phyloP scores from a whole-genome alignment of 2,888 invertebrate species.

The Drosophila stalkeri region DNA sequence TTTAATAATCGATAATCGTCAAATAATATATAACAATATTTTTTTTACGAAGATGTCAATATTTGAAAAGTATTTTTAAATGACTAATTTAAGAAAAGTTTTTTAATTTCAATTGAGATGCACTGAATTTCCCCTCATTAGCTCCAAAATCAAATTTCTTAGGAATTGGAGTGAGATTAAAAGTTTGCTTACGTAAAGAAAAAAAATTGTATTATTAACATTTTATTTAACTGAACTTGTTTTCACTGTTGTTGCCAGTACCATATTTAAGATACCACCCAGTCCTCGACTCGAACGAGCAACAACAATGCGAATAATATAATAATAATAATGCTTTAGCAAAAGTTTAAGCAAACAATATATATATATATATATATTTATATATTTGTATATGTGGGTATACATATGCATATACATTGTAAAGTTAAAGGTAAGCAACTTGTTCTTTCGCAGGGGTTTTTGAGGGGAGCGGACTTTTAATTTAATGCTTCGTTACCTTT shows the following conservation, averaged over 20 bases:
- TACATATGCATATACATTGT: not conserved
- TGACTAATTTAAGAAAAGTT: no score
- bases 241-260: constrained; percentile 26
- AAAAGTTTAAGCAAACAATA: constrained; percentile 55
- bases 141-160: not conserved
- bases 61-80: no score
- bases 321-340: constrained; percentile 64
- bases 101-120: not conserved
- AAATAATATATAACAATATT: no score
- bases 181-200: constrained; percentile 31
- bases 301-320: constrained; percentile 48
- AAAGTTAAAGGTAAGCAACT: constrained; percentile 33
- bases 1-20: not conserved
- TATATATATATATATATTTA: constrained; percentile 2
- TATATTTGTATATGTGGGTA: not conserved
- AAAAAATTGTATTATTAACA: not conserved
- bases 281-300: not conserved
- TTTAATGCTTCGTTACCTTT: constrained; percentile 79
- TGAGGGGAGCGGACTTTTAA: constrained; percentile 44
- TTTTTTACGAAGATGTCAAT: no score
- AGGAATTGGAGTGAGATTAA: not conserved
- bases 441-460: constrained; percentile 14
- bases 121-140: not conserved
- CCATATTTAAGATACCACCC: constrained; percentile 29
- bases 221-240: constrained; percentile 27